Conservation (phyloP, 1,140 invertebrate species). For the Steinernema khuongi region DNA sequence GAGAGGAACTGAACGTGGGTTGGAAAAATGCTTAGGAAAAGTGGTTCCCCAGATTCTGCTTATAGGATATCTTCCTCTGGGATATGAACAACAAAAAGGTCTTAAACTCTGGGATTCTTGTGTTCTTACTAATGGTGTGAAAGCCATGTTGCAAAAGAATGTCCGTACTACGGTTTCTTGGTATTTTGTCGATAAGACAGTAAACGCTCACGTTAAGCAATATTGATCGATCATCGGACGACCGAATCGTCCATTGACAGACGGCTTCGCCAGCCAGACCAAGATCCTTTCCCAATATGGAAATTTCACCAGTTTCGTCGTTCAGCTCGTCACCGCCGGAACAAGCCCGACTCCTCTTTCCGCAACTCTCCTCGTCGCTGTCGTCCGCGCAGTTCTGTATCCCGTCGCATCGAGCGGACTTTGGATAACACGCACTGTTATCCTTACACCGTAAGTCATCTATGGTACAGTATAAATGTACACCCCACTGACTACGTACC, state of each 20-base stretch:
- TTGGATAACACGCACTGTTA: slow-evolving; percentile 21
- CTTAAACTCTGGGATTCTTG: too few relatives aligned
- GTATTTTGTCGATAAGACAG: too few relatives aligned
- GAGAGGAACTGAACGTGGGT: not conserved
- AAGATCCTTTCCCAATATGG: not conserved
- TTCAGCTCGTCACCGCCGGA: not conserved
- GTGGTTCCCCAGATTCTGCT: too few relatives aligned
- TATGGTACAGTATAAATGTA: not conserved
- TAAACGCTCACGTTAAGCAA: not conserved
- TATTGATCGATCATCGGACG: not conserved
- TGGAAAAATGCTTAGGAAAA: not conserved
- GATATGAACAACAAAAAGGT: too few relatives aligned
- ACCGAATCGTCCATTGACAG: not conserved
- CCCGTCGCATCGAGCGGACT: not conserved
- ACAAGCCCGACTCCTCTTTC: not conserved
- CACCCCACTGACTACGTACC: not conserved
- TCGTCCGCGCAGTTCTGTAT: slow-evolving; percentile 55
- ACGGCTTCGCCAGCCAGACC: not conserved
- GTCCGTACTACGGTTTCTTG: too few relatives aligned
- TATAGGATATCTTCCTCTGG: too few relatives aligned
- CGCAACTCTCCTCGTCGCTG: slow-evolving; percentile 9
- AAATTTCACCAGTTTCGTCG: not conserved
- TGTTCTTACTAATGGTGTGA: too few relatives aligned
- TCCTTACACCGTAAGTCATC: slow-evolving; percentile 20
- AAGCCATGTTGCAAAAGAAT: too few relatives aligned